Conservation (phyloP, 1,140 invertebrate species). For the Protaetia brevitarsis region DNA sequence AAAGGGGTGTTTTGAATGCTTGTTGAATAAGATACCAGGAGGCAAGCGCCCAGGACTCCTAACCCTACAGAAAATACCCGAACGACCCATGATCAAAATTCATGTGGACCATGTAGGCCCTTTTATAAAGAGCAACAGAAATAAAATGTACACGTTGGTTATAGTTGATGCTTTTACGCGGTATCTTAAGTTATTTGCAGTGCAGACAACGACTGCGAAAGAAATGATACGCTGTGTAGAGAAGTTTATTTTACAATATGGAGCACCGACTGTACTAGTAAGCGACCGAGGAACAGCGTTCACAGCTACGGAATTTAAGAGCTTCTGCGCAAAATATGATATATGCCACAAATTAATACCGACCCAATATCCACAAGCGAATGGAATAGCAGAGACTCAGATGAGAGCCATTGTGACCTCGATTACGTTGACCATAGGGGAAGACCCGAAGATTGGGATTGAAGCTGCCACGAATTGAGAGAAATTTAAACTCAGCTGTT, state of each 20-base stretch:
- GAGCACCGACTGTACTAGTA: not conserved
- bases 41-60: conserved; percentile 28
- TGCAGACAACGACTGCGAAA: conserved; percentile 23
- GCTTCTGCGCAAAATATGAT: not conserved
- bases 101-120: conserved; percentile 38
- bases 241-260: not conserved
- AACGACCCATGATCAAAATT: conserved; percentile 30
- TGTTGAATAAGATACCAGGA: conserved; percentile 29
- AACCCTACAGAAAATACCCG: conserved; percentile 16
- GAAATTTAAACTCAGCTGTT: not conserved
- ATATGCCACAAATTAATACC: not conserved
- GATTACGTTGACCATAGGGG: not conserved
- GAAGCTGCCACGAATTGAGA: no score
- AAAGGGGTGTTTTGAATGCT: conserved; percentile 27
- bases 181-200: conserved; percentile 30
- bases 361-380: not conserved
- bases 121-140: conserved; percentile 34
- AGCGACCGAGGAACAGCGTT: not conserved
- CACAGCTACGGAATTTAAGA: not conserved
- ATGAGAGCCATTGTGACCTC: not conserved
- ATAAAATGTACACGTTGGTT: conserved; percentile 37
- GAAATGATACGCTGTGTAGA: not conserved
- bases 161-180: conserved; percentile 40
- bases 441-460: not conserved
- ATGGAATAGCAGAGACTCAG: not conserved